These are phyloP conservation scores for Ctena decussata DNA, from an alignment of 2,888 invertebrate genomes.

Conservation along the genomic window DNA sequence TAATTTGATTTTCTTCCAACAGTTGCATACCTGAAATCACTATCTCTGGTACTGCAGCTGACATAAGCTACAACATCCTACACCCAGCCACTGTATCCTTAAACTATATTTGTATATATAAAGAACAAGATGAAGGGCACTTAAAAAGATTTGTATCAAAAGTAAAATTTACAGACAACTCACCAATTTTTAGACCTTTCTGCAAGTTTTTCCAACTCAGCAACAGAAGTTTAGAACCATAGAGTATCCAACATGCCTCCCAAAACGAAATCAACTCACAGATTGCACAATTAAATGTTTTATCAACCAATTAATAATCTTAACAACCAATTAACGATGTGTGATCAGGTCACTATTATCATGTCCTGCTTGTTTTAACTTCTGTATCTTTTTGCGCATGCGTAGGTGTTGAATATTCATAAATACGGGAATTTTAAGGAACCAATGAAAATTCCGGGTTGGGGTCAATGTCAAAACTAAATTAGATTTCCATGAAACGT, in stretches of 20 bases:
- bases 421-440: not conserved
- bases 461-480: not conserved
- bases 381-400: slow-evolving; percentile 6
- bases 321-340: not conserved
- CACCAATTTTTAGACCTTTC: not conserved
- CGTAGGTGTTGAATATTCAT: slow-evolving; percentile 2
- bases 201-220: not conserved
- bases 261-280: not conserved
- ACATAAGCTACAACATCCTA: too few species aligned
- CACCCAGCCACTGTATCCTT: not conserved
- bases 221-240: not conserved
- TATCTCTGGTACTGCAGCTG: too few species aligned
- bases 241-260: not conserved
- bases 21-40: too few species aligned
- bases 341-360: not conserved
- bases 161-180: not conserved
- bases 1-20: too few species aligned
- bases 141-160: not conserved
- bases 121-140: not conserved
- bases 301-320: not conserved
- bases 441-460: not conserved
- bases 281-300: not conserved
- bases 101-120: not conserved
- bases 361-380: not conserved
- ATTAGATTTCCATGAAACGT: slow-evolving; percentile 9